Base-by-base conservation (phyloP, 2,113 vertebrate species). In the Tragelaphus scriptus region DNA sequence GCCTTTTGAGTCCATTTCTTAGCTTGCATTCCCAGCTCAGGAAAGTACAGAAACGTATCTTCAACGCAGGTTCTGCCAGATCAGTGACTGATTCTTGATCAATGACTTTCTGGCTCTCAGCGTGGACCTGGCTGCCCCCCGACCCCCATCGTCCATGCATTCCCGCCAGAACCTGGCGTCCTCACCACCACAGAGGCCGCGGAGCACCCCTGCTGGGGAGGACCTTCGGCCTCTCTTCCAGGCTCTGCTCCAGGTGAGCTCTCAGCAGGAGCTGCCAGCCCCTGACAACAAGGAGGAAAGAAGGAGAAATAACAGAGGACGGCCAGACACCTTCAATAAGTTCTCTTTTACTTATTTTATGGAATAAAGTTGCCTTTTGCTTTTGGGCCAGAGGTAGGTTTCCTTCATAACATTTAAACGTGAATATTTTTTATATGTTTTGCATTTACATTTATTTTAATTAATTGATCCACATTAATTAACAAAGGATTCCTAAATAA, bases 361-460 rank as follows among this genome's bases (percentile, higher is more conserved):
- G 56, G 86, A 84, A 79, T 51, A 51, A 68, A 95, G 44, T 9
- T 68, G 19, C 30, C 16, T 63, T 17, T 47, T 90, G 85, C 51
- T 77, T 75, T 68, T 80, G 30, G 49, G 68, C 61, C 51, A 85
- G 28, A 2, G 53, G n/a, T 28, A 63, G 79, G 80, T 81, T 95
- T 85, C 58, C 92, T 85, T 88, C 36, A 59, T 80, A 95, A 93
- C 91, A 90, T 95, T 90, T 87, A 90, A 88, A 85, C 30, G 40
- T n/a, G 53, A 79, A 75, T 79, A 21, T 40, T 71, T 40, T 71
- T 0, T 87, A 25, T 85, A 71, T n/a, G 28, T 88, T 96, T 97
- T 92, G 82, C 93, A 97, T 95, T 96, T 92, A 87, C 63, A 53
- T 84, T 88, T 93, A 92, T 90, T 90, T 96, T 47, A 80, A 94